A percentile compares a stretch with the other conserved stretches of the same genome.
These are phyloP conservation scores for Machimus atricapillus DNA, from an alignment of 2,888 invertebrate species.

Conservation along the genomic window DNA sequence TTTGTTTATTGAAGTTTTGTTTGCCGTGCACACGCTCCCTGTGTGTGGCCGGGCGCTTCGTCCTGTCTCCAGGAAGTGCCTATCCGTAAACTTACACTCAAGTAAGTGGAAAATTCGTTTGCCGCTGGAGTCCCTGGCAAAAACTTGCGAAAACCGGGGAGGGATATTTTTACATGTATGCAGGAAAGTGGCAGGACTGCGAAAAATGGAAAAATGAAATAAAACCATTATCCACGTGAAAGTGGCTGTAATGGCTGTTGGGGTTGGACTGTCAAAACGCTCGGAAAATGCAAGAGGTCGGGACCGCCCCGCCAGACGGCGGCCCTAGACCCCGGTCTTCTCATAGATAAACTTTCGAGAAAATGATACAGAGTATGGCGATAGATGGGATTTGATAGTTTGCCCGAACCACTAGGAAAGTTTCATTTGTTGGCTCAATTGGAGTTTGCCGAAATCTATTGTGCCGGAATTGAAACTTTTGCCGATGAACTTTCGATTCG, in stretches of 20 bases:
- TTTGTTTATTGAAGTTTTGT: constrained; percentile 37
- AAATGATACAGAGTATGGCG: constrained; percentile 34
- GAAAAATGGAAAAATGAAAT: constrained; percentile 44
- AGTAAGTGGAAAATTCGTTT: constrained; percentile 48
- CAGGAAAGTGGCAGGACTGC: constrained; percentile 28
- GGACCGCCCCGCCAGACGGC: neutral
- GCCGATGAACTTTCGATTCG: constrained; percentile 37
- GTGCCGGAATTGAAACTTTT: constrained; percentile 38
- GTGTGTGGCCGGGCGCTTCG: neutral
- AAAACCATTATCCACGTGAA: constrained; percentile 41
- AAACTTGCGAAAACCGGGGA: constrained; percentile 25
- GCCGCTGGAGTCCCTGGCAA: constrained; percentile 15
- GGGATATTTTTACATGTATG: constrained; percentile 29
- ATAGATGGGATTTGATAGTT: constrained; percentile 35
- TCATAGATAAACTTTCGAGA: constrained; percentile 32
- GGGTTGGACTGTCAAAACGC: constrained; percentile 34
- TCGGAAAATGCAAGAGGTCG: constrained; percentile 15
- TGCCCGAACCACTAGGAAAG: neutral
- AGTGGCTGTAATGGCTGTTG: constrained; percentile 39
- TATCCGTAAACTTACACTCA: constrained; percentile 47
- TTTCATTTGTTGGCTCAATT: constrained; percentile 36
- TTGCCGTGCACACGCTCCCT: constrained; percentile 3
- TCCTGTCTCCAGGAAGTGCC: constrained; percentile 41
- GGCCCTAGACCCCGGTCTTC: neutral
- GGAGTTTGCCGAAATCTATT: constrained; percentile 37